These are phyloP conservation scores for Diplosoma virens DNA, from an alignment of 23 tunicate genomes.

Conservation along the genomic window DNA sequence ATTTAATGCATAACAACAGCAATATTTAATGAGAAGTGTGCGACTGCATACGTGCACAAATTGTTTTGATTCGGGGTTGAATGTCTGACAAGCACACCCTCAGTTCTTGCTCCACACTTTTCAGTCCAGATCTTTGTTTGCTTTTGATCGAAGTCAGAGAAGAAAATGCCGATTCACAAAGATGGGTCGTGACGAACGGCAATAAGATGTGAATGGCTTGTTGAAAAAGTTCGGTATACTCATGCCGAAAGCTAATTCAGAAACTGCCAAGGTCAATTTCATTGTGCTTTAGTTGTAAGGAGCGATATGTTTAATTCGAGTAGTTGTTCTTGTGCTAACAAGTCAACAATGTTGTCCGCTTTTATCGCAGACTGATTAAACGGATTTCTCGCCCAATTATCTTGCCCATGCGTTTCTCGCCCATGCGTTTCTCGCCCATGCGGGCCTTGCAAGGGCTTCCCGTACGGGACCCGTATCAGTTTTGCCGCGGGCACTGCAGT, in stretches of 20 bases:
- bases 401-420: too few species aligned
- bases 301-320: constrained; percentile 8
- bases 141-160: constrained; percentile 7
- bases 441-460: too few species aligned
- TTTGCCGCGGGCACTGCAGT: too few species aligned
- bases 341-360: background rate
- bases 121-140: constrained; percentile 21
- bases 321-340: constrained; percentile 27
- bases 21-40: constrained; percentile 25
- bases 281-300: constrained; percentile 26
- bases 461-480: too few species aligned
- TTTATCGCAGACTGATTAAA: constrained; percentile 15
- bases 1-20: too few species aligned
- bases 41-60: constrained; percentile 11
- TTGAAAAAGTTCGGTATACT: constrained; percentile 5
- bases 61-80: constrained; percentile 19
- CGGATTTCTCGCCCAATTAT: constrained; percentile 27
- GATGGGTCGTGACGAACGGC: constrained; percentile 21
- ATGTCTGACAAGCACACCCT: constrained; percentile 26
- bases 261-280: constrained; percentile 20
- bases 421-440: too few species aligned
- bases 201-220: constrained; percentile 12
- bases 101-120: constrained; percentile 14
- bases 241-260: constrained; percentile 6
- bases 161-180: constrained; percentile 23